Conservation (phyloP, 1,140 invertebrate species). For the Drosophila repleta region DNA sequence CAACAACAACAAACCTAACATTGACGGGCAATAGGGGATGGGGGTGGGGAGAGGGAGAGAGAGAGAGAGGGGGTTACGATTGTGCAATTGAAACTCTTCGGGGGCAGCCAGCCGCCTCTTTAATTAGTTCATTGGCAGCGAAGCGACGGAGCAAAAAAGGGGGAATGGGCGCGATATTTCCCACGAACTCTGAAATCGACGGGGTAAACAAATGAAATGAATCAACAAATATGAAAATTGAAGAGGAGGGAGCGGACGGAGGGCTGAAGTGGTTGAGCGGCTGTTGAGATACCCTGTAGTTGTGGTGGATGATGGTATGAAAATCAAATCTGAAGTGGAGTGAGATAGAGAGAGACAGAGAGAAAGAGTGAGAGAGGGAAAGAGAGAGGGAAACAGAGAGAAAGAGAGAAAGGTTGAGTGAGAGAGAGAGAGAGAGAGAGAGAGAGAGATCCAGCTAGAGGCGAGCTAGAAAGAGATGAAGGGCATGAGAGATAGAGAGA, state of each 20-base stretch:
- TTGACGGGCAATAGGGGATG: background rate
- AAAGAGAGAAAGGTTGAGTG: too few relatives aligned
- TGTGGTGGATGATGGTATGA: too few relatives aligned
- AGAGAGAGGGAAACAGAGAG: too few relatives aligned
- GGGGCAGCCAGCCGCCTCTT: constrained; percentile 37
- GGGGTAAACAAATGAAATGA: constrained; percentile 77
- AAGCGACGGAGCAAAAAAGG: background rate
- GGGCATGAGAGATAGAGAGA: too few relatives aligned
- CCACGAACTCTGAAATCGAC: constrained; percentile 58
- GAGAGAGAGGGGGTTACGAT: constrained; percentile 14
- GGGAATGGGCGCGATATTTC: constrained; percentile 62
- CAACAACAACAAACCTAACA: constrained; percentile 14
- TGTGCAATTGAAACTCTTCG: constrained; percentile 51
- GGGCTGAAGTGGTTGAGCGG: background rate
- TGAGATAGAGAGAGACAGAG: too few relatives aligned
- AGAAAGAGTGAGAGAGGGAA: too few relatives aligned
- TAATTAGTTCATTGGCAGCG: constrained; percentile 78
- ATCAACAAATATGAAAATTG: constrained; percentile 61
- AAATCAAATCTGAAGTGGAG: too few relatives aligned
- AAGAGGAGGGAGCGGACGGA: constrained; percentile 12
- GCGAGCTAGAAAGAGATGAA: too few relatives aligned
- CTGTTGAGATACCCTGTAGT: constrained; percentile 2
- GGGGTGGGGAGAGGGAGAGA: too few relatives aligned
- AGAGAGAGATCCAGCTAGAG: too few relatives aligned
- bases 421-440: too few relatives aligned